Evolutionary conservation across 2,888 invertebrate genomes (phyloP), one percentile per base, ranked within the genome.

Genomic region (Molanna angustata): DNA sequence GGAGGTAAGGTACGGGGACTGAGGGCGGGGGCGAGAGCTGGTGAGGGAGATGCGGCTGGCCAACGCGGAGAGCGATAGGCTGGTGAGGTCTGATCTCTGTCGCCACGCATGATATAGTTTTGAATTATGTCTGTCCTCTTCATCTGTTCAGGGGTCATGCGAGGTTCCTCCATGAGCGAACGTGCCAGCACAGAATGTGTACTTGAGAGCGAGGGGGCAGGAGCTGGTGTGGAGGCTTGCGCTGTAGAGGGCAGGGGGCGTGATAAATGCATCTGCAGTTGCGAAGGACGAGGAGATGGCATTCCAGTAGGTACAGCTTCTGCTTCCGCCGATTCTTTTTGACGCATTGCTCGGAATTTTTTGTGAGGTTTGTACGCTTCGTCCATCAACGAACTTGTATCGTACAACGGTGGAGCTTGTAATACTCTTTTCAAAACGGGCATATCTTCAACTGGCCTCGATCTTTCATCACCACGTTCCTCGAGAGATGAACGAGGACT

Each of bases 311-410:
- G 69, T 48, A 73, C 72, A 59, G 79, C 71, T 54, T 86, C 87
- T 2, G 89, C 88, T 65, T 90, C 90, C 37, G 87, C 88, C 1
- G 85, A 84, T 66, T 91, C 90, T 62, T 90, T 88, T 57, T 80
- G 79, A 19, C 90, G 78, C 67, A 91, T 76, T 2, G 91, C 91
- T 39, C 94, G 85, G 81, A 94, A 94, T 71, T 94, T 94, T 73
- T 94, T 94, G 79, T 94, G 94, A 56, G 94, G 94, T 69, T 94
- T 92, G 76, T 94, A 94, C 13, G 93, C 93, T 72, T 93, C 94
- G 69, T 94, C 93, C 93, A 94, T 94, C 52, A 94, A 73, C 1
- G 90, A 87, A 67, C 90, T 89, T 50, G 93, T 91, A 67, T 93
- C 92, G 71, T 93, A 91, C 4, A 94, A 74, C 0, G 94, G 94